Evolutionary conservation across 2,888 invertebrate genomes (phyloP).

Genomic region (Xestia ashworthii): DNA sequence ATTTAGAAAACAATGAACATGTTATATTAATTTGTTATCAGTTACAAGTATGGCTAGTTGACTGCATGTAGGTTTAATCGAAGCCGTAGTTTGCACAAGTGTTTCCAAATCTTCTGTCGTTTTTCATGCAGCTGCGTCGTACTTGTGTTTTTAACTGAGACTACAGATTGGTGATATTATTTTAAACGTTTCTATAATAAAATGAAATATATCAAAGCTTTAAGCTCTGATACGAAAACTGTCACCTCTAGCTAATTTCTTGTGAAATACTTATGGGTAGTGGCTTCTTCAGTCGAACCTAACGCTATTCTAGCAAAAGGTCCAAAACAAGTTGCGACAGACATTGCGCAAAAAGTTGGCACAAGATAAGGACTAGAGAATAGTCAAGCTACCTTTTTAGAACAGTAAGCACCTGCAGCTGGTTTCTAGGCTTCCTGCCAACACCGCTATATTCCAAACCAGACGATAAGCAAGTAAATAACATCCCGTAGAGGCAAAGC

Average conservation of each 20-base stretch:
- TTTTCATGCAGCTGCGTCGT: neutral
- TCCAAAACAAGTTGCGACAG: neutral
- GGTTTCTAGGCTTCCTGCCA: conserved; percentile 40
- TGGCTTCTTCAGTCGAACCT: neutral
- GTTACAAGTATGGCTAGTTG: conserved; percentile 1
- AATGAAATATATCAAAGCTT: neutral
- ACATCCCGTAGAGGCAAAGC: conserved; percentile 54
- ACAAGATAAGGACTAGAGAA: conserved; percentile 13
- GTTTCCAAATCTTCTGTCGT: conserved; percentile 3
- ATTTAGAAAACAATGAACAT: conserved; percentile 17
- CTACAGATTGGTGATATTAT: neutral
- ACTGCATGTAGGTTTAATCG: too few species aligned
- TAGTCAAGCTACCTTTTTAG: conserved; percentile 27
- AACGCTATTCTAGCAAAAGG: neutral
- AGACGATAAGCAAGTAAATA: conserved; percentile 57
- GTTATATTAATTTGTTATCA: conserved; percentile 13
- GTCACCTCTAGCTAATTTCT: neutral
- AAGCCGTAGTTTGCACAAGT: neutral
- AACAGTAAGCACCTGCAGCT: conserved; percentile 20
- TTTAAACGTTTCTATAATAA: neutral
- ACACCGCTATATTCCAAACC: conserved; percentile 44
- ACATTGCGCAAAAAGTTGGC: conserved; percentile 11
- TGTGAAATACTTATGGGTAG: neutral
- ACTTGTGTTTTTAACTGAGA: neutral
- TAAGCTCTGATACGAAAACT: neutral